A percentile compares a stretch with the other conserved stretches of the same genome.
Conservation (phyloP, 2,113 vertebrate species). For the Elephas maximus region DNA sequence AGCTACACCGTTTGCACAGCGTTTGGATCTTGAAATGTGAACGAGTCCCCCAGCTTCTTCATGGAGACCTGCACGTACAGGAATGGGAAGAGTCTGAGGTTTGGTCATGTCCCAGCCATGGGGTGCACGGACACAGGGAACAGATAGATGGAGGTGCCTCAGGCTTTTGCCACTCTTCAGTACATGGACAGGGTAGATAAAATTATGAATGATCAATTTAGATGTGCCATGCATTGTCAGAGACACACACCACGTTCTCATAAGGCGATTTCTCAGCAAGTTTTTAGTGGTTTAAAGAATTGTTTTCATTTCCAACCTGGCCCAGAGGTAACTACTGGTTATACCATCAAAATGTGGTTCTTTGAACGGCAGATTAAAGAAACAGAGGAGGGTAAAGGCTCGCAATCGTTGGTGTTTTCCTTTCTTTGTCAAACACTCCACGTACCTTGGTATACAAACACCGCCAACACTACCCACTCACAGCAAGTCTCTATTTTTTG, state of each 20-base stretch:
- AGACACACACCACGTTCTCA: conserved; percentile 93
- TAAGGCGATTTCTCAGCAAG: conserved; percentile 89
- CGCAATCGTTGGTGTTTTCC: conserved; percentile 74
- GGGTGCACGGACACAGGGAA: conserved; percentile 12
- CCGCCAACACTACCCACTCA: conserved; percentile 84
- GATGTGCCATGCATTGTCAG: conserved; percentile 92
- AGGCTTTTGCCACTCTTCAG: conserved; percentile 86
- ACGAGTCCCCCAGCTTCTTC: conserved; percentile 88
- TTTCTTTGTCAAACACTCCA: conserved; percentile 79
- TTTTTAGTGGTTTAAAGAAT: conserved; percentile 89
- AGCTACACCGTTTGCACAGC: conserved; percentile 85
- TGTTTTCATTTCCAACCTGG: conserved; percentile 93
- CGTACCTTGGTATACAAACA: conserved; percentile 78
- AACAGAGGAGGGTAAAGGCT: conserved; percentile 90
- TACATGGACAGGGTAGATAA: conserved; percentile 78
- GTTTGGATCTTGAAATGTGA: conserved; percentile 73
- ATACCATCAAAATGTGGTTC: conserved; percentile 77
- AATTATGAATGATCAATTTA: conserved; percentile 86
- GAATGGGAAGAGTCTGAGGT: conserved; percentile 86
- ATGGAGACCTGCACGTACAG: conserved; percentile 80
- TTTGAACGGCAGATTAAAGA: conserved; percentile 82
- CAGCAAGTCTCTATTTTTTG: conserved; percentile 82
- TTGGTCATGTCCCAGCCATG: background rate
- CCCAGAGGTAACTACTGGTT: conserved; percentile 90
- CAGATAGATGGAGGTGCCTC: conserved; percentile 67